Conservation (phyloP, 53 echinoderm and acorn worm genomes). For the Crossaster papposus region DNA sequence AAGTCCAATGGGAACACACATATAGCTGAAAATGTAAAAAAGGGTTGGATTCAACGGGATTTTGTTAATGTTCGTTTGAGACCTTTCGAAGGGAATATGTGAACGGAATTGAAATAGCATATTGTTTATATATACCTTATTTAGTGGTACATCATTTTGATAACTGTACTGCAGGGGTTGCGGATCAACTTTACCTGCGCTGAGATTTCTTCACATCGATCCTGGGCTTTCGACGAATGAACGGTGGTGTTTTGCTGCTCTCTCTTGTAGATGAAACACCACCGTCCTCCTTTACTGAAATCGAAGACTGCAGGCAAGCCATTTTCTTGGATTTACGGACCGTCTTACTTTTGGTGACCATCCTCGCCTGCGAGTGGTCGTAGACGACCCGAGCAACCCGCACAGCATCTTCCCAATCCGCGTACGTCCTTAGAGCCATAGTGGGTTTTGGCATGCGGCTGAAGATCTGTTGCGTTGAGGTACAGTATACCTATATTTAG, state of each 20-base stretch:
- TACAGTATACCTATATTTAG: too few relatives aligned
- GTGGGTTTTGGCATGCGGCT: neutral
- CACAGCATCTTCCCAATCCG: slow-evolving; percentile 30
- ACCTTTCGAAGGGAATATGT: too few relatives aligned
- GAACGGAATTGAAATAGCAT: too few relatives aligned
- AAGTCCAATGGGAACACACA: too few relatives aligned
- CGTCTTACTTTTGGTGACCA: slow-evolving; percentile 2
- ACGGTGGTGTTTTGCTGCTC: neutral
- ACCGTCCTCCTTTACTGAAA: neutral
- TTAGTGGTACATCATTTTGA: too few relatives aligned
- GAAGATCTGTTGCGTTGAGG: neutral
- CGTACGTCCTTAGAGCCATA: slow-evolving; percentile 25
- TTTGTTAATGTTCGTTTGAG: too few relatives aligned
- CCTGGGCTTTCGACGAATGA: neutral
- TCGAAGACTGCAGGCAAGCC: slow-evolving; percentile 35
- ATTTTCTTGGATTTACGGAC: slow-evolving; percentile 24
- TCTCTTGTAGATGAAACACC: neutral
- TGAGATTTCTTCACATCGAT: neutral
- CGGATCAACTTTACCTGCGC: neutral
- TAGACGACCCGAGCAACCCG: slow-evolving; percentile 1
- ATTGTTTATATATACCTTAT: too few relatives aligned
- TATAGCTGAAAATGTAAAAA: too few relatives aligned
- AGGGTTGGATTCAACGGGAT: too few relatives aligned
- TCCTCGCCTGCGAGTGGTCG: slow-evolving; percentile 29
- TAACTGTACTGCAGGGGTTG: neutral